A percentile compares a stretch with the other conserved stretches of the same genome.
Conservation (phyloP, 2,797 vertebrate genomes). For the Synaphobranchus kaupii region DNA sequence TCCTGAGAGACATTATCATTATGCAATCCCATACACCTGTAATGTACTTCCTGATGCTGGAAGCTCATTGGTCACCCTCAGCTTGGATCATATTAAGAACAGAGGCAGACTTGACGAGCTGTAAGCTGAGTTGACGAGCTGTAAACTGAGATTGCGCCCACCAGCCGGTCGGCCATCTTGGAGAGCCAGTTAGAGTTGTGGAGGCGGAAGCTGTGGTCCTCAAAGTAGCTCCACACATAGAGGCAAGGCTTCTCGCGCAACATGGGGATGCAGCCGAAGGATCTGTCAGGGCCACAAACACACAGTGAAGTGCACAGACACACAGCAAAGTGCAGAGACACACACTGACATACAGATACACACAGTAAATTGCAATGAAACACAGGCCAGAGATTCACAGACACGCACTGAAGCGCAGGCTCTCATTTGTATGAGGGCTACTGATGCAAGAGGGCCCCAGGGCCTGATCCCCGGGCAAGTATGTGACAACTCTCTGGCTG, state of each 20-base stretch:
- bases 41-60: no score
- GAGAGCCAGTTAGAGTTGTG: constrained; percentile 83
- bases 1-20: neutral
- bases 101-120: neutral
- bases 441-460: no score
- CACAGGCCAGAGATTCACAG: no score
- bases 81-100: neutral
- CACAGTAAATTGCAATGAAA: neutral
- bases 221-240: constrained; percentile 84
- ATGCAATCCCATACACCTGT: neutral
- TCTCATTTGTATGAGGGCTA: no score
- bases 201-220: constrained; percentile 88
- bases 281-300: constrained; percentile 64
- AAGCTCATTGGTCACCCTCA: neutral
- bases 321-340: no score
- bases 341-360: neutral
- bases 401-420: no score
- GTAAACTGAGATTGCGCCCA: constrained; percentile 36
- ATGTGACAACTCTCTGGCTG: no score
- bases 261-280: constrained; percentile 82
- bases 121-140: neutral
- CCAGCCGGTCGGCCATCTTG: constrained; percentile 82
- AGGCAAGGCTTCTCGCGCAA: constrained; percentile 79
- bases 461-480: no score
- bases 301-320: neutral